phyloP scores from a whole-genome alignment of 2,113 vertebrate species.

The Cervus canadensis region DNA sequence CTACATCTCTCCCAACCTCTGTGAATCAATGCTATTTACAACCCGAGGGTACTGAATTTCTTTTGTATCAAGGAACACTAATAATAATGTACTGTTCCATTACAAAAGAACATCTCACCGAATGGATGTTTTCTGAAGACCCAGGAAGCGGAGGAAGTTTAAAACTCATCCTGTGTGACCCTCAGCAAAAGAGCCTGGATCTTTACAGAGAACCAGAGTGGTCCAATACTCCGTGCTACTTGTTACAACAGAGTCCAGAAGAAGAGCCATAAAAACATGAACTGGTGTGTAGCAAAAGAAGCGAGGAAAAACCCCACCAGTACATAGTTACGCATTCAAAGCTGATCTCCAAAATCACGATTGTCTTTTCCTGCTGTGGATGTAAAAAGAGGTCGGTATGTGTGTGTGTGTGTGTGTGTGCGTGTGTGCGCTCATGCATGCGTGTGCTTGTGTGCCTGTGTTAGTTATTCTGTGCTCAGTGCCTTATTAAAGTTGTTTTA shows the following conservation, averaged over 20 bases:
- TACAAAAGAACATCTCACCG: slow-evolving; percentile 2
- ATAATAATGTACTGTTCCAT: slow-evolving; percentile 64
- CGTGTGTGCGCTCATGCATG: rapidly evolving
- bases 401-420: rapidly evolving
- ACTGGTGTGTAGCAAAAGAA: rapidly evolving
- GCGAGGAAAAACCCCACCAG: rapidly evolving
- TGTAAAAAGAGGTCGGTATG: rapidly evolving
- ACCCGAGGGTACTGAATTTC: slow-evolving; percentile 66
- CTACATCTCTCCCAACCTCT: slow-evolving; percentile 44
- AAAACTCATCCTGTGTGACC: not conserved
- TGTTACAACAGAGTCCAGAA: not conserved
- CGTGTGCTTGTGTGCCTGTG: rapidly evolving
- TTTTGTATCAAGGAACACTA: slow-evolving; percentile 71
- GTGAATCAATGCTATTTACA: slow-evolving; percentile 72
- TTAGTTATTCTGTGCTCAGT: rapidly evolving
- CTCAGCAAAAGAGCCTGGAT: not conserved
- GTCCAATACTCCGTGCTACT: not conserved
- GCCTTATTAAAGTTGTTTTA: not conserved
- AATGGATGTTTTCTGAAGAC: not conserved
- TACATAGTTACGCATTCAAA: rapidly evolving
- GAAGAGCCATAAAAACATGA: not conserved
- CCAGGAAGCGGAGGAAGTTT: not conserved
- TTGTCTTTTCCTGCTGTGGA: not conserved
- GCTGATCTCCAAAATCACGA: rapidly evolving
- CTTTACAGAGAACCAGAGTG: not conserved